Evolutionary conservation across 1,140 invertebrate species (phyloP), one percentile per base, ranked within the genome.

Genomic region (Stegodyphus mimosarum): DNA sequence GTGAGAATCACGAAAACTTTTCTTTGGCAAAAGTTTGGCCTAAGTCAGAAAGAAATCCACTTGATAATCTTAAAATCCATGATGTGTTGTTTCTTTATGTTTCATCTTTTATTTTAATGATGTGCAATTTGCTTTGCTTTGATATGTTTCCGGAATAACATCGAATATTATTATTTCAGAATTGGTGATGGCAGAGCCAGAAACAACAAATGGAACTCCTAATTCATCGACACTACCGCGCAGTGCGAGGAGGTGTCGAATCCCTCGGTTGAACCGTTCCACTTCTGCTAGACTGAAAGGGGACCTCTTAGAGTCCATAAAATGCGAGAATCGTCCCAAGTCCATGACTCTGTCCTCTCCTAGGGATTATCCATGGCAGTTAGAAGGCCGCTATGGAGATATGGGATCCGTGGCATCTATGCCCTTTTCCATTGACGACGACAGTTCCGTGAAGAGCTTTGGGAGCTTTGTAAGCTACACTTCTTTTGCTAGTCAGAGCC

Each of bases 371-470:
- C 83, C 73, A 13, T 78, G 74, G 74, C 73, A 66, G 18, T 33
- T 76, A 66, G 67, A 81, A 5, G 48, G 69, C 11, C 53, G 79
- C 5, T 74, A 66, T 15, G 15, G 50, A 72, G 48, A 72, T 10
- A n/a, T 78, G 33, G 74, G 75, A 0, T 86, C 83, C n/a, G 53
- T 76, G 73, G 49, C 63, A 9, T 83, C 79, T 7, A 49, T 99
- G 97, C 91, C 96, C 96, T 49, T 94, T 91, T 52, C 88, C 52
- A 87, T 80, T 2, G 77, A 80, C 63, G 95, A 95, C 91, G 89
- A 91, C 88, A 94, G 95, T 86, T 95, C 95, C 81, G 91, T 95
- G 67, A 94, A 93, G 88, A 95, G 95, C 88, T 95, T 94, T 89
- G 93, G 93, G 7, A 94, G 94, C 90, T 93, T 93, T 80, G 93